Evolutionary conservation across 2,888 invertebrate species (phyloP).

Genomic region (Sarcophaga rosellei): DNA sequence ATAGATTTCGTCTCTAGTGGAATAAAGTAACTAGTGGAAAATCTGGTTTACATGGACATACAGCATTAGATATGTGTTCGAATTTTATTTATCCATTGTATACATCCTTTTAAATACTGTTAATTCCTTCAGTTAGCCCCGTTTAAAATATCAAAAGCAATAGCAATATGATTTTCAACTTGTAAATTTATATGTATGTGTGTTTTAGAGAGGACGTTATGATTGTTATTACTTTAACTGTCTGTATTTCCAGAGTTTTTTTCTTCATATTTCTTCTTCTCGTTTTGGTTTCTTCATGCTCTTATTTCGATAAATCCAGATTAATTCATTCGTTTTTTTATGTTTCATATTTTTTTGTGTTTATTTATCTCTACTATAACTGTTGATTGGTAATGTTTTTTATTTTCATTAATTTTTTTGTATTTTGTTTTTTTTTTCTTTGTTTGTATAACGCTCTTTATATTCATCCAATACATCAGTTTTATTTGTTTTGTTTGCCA

Average conservation of each 20-base stretch:
- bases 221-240: neutral
- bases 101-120: no score
- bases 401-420: constrained; percentile 15
- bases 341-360: neutral
- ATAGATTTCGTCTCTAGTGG: no score
- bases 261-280: constrained; percentile 16
- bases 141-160: no score
- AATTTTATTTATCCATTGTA: no score
- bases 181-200: no score
- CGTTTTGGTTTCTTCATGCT: constrained; percentile 44
- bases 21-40: no score
- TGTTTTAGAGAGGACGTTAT: no score
- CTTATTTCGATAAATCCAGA: constrained; percentile 66
- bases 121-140: no score
- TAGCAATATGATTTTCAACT: no score
- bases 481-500: constrained; percentile 11
- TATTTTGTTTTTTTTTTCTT: constrained; percentile 28
- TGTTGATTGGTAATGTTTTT: constrained; percentile 53
- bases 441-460: constrained; percentile 46
- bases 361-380: constrained; percentile 69
- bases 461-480: neutral
- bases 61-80: no score
- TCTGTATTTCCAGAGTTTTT: neutral
- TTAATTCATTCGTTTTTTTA: constrained; percentile 64
- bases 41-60: no score